A percentile compares a stretch with the other conserved stretches of the same genome.
Evolutionary conservation across 2,888 invertebrate species (phyloP).

Genomic region (Drosophila prostipennis): DNA sequence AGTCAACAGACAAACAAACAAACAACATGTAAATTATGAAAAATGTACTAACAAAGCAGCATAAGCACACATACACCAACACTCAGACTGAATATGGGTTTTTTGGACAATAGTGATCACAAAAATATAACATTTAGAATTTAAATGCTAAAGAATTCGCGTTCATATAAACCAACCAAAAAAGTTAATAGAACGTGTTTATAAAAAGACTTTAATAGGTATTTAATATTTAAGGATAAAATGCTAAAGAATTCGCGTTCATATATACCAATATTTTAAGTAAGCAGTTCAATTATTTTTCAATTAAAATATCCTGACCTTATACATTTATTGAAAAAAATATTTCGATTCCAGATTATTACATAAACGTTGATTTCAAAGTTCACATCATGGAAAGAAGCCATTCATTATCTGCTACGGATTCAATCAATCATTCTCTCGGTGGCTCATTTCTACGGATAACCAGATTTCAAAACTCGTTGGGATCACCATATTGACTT

Average conservation of each 20-base stretch:
- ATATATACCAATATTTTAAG: too few species aligned
- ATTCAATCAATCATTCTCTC: slow-evolving; percentile 4
- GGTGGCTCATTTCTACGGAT: background rate
- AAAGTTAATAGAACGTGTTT: too few species aligned
- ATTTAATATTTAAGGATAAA: too few species aligned
- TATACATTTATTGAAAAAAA: background rate
- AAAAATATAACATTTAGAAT: background rate
- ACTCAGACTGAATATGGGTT: slow-evolving; percentile 4
- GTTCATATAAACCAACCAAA: too few species aligned
- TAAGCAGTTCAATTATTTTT: too few species aligned
- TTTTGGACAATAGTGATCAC: background rate
- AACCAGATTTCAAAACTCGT: background rate
- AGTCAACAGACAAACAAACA: slow-evolving; percentile 73
- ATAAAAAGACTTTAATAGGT: too few species aligned
- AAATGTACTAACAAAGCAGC: slow-evolving; percentile 77
- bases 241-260: too few species aligned
- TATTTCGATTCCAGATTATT: background rate
- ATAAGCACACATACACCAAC: slow-evolving; percentile 30
- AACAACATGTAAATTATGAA: slow-evolving; percentile 77
- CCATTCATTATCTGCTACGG: background rate
- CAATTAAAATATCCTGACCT: background rate
- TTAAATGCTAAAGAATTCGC: background rate
- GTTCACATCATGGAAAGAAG: background rate
- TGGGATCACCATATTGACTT: slow-evolving; percentile 1
- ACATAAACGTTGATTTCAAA: background rate